Conservation (phyloP, 2,113 vertebrate species). For the Sinocyclocheilus maitianheensis region DNA sequence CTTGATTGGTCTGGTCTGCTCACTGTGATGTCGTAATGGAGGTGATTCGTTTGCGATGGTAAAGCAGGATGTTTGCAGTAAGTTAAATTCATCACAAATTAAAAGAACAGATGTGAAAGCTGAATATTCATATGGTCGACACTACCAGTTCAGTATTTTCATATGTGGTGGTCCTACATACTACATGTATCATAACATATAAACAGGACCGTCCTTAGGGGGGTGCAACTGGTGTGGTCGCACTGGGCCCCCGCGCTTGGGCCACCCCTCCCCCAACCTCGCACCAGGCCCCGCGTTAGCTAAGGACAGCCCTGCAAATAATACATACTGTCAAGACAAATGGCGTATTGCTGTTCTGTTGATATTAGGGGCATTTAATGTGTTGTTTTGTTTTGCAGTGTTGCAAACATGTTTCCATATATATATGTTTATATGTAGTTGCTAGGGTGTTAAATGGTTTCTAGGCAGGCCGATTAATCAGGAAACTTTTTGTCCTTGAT, state of each 20-base stretch:
- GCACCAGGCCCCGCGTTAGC: no score
- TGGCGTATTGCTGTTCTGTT: neutral
- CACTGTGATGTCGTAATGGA: neutral
- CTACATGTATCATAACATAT: neutral
- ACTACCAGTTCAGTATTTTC: neutral
- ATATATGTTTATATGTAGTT: no score
- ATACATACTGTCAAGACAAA: neutral
- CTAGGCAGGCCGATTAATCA: no score
- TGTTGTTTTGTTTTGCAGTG: neutral
- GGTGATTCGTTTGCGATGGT: neutral
- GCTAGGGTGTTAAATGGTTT: no score
- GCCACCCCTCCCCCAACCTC: no score
- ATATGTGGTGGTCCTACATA: neutral
- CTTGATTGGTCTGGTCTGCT: conserved; percentile 2
- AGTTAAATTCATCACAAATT: neutral
- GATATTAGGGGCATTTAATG: neutral
- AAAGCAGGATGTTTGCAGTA: neutral
- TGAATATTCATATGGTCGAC: neutral
- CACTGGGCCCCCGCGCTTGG: no score
- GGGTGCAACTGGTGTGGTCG: no score
- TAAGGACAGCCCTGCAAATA: no score
- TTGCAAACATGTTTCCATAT: neutral
- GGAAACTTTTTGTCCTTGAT: no score
- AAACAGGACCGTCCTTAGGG: no score
- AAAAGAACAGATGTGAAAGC: neutral